Evolutionary conservation across 2,797 vertebrate species (phyloP), one percentile per base, ranked within the genome.

Genomic region (Sardinella longiceps): DNA sequence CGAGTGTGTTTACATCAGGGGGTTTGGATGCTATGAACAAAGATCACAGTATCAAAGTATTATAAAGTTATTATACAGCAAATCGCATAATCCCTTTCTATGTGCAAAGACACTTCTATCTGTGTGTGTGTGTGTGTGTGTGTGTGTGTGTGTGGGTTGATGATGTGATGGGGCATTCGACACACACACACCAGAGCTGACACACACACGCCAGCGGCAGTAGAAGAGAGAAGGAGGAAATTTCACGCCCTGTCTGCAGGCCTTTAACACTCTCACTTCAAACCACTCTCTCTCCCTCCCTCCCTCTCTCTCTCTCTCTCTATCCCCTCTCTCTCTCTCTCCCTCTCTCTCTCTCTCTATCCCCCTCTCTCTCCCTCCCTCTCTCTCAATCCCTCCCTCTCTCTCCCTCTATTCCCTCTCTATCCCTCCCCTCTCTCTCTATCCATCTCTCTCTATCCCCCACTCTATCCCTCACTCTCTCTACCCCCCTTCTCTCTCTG

Each of bases 141-240:
- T 63, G 60, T 63, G 60, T 63, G n/a, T 63, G 60, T 60, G 56
- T 60, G 23, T 60, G 28, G n/a, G n/a, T 88, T 82, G 84, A 74
- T 45, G 80, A 81, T 53, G 70, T 80, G 86, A 89, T 91, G 87
- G 90, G 88, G 90, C 77, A 90, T 90, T 91, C 90, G 88, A 50
- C 46, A 48, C 84, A 25, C 53, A 80, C 84, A 83, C 84, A 86
- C 60, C 0, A 85, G 81, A 91, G 82, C 70, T 82, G 80, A 90
- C 91, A 87, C 83, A 9, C 87, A 91, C 91, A 93, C 90, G 81
- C 48, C 9, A 90, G 80, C 53, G 63, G 86, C 87, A 58, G 60
- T 51, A 80, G 60, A 15, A 84, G 84, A 86, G 70, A 86, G 85
- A 86, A 51, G 86, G 86, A 82, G 70, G 86, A 83, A 91, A 90